Evolutionary conservation across 2,113 vertebrate species (phyloP), one percentile per base, ranked within the genome.

Genomic region (Aptenodytes patagonicus): DNA sequence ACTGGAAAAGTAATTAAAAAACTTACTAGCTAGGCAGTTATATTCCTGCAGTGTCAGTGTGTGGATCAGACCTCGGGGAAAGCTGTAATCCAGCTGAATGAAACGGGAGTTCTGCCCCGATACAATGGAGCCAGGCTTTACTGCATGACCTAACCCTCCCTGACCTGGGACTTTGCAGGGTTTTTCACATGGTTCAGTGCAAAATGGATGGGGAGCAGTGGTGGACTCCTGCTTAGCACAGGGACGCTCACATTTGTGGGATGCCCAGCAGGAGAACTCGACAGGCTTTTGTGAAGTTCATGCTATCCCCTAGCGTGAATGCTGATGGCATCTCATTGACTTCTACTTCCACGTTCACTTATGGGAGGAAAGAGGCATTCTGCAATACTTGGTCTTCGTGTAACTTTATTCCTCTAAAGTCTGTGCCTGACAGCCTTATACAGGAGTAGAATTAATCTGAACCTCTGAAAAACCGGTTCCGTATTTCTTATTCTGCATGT

Each of bases 101-200:
- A 34, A 83, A 8, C 2, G 7, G 7, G 51, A 75, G 4, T 76
- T 75, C 36, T 87, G 28, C 13, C 24, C 9, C 1, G 3, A 14
- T 20, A 5, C 10, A 3, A 3, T 7, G 6, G 34, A 68, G 7
- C 17, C n/a, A 42, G 49, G 17, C 13, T 88, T 89, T 83, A 5
- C 49, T 47, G 10, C 0, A 0, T 24, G n/a, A 32, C 49, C 31
- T 61, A 51, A 36, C 13, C 7, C 1, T 3, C 24, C 40, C 42
- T 49, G 58, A 49, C 10, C 11, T 31, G 14, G 20, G 25, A 6
- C 19, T 80, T 64, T 13, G 19, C 14, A 13, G 20, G 13, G 24
- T 34, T 78, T 90, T 51, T 20, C 38, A n/a, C 3, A 1, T 3
- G 7, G 13, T 34, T 61, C 22, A 32, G n/a, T 71, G 36, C 29